Base-by-base conservation (phyloP, 2,888 invertebrate genomes). In the Globia sparganii region DNA sequence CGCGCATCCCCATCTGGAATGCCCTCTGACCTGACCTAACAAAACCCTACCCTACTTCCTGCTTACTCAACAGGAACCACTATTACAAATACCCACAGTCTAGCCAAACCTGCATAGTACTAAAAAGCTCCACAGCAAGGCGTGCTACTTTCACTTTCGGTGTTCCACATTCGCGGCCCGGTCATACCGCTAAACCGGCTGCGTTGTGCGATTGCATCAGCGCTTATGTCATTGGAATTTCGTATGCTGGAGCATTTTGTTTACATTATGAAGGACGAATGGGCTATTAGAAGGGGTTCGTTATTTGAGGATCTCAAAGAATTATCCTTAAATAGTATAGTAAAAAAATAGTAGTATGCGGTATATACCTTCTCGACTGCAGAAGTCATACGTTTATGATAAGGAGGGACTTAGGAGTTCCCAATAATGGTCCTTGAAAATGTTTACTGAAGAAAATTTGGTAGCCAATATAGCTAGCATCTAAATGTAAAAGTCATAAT, bases 121-220 rank as follows among this genome's bases (percentile, higher is more conserved):
- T 83, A 75, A 78, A 87, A 87, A 87, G 87, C 87, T 87, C 77
- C 28, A 21, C 49, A 72, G 78, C 73, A 77, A 86, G 85, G 78
- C 91, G 94, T 91, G 91, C 94, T 86, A 95, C 96, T 96, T 95
- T 96, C 96, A 95, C 96, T 93, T 90, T 90, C 90, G 79, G 90
- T 90, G 95, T 91, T 92, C 94, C 91, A 94, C 94, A 94, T 95
- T 91, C 84, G 89, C 91, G 91, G 90, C 91, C 86, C 87, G 90
- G 90, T 88, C 88, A 85, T 91, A 87, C 89, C 86, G 90, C 91
- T 87, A 87, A 89, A 88, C 89, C 88, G 88, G 88, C 88, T 94
- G 95, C 89, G 75, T 66, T 77, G 79, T 67, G 58, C 67, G 67
- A 93, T 94, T 95, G 95, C 90, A 90, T 85, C 86, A 86, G 86